These are phyloP conservation scores for Haliclona indistincta DNA, from an alignment of 37 sponge, comb jelly and placozoan species.

Conservation along the genomic window DNA sequence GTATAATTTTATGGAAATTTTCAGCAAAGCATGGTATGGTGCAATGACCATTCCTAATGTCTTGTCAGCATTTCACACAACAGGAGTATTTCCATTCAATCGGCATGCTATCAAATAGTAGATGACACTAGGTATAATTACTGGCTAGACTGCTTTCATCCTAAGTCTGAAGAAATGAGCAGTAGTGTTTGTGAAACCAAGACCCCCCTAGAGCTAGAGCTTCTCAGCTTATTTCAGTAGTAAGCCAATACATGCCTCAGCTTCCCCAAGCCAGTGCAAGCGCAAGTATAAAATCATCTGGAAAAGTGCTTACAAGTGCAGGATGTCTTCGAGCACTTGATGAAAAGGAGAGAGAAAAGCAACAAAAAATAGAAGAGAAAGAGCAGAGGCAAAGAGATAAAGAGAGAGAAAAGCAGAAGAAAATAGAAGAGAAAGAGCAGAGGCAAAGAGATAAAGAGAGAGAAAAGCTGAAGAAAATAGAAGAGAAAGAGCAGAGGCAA, in stretches of 20 bases:
- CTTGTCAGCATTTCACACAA: slow-evolving; percentile 6
- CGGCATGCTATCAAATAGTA: not conserved
- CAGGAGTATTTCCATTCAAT: slow-evolving; percentile 41
- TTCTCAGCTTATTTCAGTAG: no score
- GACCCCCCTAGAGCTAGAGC: not conserved
- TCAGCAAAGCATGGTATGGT: slow-evolving; percentile 29
- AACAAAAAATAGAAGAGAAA: not conserved
- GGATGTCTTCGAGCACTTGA: slow-evolving; percentile 1
- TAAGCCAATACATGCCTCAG: no score
- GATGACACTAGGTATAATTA: slow-evolving; percentile 1
- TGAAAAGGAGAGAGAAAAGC: slow-evolving; percentile 17
- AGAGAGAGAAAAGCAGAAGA: not conserved
- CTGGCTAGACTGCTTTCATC: slow-evolving; percentile 3
- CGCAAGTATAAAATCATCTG: not conserved
- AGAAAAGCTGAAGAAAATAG: no score
- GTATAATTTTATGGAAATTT: slow-evolving; percentile 12
- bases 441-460: no score
- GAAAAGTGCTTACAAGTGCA: slow-evolving; percentile 27
- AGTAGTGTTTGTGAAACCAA: not conserved
- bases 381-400: not conserved
- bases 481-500: no score
- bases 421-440: not conserved
- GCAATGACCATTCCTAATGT: slow-evolving; percentile 21
- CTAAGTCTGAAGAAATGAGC: no score
- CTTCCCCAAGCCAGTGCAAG: no score